Evolutionary conservation across 2,888 invertebrate species (phyloP).

Genomic region (Isoperla grammatica): DNA sequence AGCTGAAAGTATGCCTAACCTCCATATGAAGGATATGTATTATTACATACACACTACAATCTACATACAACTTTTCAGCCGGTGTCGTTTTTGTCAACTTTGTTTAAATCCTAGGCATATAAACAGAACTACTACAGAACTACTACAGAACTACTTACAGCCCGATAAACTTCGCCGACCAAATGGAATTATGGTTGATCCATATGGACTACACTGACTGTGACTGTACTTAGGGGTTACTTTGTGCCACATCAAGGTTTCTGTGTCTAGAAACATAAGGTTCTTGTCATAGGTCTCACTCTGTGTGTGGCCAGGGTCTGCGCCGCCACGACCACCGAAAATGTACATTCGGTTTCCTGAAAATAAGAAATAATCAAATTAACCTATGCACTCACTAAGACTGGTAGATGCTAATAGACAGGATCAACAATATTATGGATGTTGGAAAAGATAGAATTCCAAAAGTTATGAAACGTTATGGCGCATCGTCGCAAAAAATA

Average conservation of each 20-base stretch:
- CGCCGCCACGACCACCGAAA: conserved; percentile 83
- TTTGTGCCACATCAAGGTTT: conserved; percentile 61
- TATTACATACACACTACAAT: too few species aligned
- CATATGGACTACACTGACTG: too few species aligned
- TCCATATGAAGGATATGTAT: too few species aligned
- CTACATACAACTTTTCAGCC: too few species aligned
- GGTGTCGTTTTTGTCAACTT: too few species aligned
- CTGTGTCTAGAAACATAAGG: conserved; percentile 69
- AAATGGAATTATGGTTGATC: too few species aligned
- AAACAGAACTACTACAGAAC: too few species aligned
- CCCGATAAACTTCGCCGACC: conserved; percentile 89
- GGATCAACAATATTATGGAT: too few species aligned
- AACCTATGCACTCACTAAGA: too few species aligned
- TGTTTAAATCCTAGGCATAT: too few species aligned
- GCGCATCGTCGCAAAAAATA: neutral
- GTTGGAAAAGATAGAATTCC: neutral
- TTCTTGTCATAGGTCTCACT: conserved; percentile 74
- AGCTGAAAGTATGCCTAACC: too few species aligned
- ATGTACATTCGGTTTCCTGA: conserved; percentile 67
- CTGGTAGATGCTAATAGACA: too few species aligned
- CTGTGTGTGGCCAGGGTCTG: conserved; percentile 56
- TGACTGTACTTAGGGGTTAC: conserved; percentile 54
- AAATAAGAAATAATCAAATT: neutral
- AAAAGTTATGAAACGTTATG: neutral
- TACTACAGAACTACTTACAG: conserved; percentile 60